These are phyloP conservation scores for Thrips palmi DNA, from an alignment of 1,140 invertebrate species.

Conservation along the genomic window DNA sequence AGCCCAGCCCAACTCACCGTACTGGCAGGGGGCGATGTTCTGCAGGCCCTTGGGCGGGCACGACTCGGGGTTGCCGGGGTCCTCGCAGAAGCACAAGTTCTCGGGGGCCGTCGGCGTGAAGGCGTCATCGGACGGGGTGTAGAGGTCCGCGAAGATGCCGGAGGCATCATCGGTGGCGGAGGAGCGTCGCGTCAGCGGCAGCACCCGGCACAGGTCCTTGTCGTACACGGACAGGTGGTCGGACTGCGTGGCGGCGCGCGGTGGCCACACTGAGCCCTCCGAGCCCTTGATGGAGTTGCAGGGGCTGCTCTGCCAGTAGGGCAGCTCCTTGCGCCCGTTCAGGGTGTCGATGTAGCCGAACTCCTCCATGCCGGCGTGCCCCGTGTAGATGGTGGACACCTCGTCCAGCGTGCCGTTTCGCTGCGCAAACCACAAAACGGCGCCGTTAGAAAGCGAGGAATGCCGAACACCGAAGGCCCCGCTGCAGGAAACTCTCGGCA, in stretches of 20 bases:
- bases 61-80: slow-evolving; percentile 33
- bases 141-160: slow-evolving; percentile 48
- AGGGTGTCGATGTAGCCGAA: slow-evolving; percentile 60
- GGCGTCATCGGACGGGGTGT: slow-evolving; percentile 45
- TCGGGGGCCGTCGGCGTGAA: slow-evolving; percentile 51
- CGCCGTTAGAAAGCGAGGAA: too few species aligned
- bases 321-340: slow-evolving; percentile 53
- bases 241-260: slow-evolving; percentile 44
- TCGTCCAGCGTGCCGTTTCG: slow-evolving; percentile 63
- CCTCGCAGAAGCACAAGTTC: slow-evolving; percentile 71
- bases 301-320: slow-evolving; percentile 53
- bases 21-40: slow-evolving; percentile 73
- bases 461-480: too few species aligned
- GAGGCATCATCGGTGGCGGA: slow-evolving; percentile 35
- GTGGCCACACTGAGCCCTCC: slow-evolving; percentile 72
- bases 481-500: too few species aligned
- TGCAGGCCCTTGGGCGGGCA: slow-evolving; percentile 59
- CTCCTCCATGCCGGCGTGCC: slow-evolving; percentile 48
- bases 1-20: slow-evolving; percentile 40
- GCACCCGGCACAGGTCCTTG: slow-evolving; percentile 64
- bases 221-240: slow-evolving; percentile 63
- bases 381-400: slow-evolving; percentile 62
- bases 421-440: slow-evolving; percentile 23
- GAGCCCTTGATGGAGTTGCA: slow-evolving; percentile 68
- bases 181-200: slow-evolving; percentile 49